These are phyloP conservation scores for Reticulitermes speratus DNA, from an alignment of 1,140 invertebrate genomes.

Conservation along the genomic window DNA sequence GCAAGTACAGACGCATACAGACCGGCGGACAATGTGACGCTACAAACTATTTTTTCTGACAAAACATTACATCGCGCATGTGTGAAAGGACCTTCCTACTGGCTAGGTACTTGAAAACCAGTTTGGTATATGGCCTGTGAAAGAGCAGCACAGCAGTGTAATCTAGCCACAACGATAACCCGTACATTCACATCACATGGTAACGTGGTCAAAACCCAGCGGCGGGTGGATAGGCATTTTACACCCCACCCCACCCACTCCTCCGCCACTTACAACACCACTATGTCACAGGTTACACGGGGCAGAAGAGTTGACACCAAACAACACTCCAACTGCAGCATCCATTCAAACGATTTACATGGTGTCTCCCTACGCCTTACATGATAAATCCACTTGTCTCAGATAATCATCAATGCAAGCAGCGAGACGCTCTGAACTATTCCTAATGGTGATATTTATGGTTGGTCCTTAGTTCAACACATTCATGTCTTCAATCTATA, in stretches of 20 bases:
- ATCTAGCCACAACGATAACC: not conserved
- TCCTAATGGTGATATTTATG: too few species aligned
- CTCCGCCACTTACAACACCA: not conserved
- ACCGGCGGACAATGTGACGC: too few species aligned
- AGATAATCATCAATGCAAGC: not conserved
- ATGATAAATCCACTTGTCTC: not conserved
- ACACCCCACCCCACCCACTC: not conserved
- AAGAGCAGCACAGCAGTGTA: constrained; percentile 18
- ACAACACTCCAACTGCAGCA: not conserved
- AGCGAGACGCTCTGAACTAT: too few species aligned
- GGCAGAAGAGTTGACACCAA: not conserved
- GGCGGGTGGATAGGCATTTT: not conserved
- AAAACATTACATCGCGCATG: not conserved
- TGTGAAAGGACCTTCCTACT: not conserved
- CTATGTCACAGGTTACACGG: not conserved
- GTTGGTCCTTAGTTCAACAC: too few species aligned
- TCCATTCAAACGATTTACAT: not conserved
- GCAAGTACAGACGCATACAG: too few species aligned
- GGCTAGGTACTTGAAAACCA: constrained; percentile 6
- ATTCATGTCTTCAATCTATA: too few species aligned
- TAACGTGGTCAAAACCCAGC: not conserved
- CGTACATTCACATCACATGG: constrained; percentile 3
- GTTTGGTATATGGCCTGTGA: constrained; percentile 10
- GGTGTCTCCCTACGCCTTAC: not conserved
- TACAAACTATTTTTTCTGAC: too few species aligned